These are phyloP conservation scores for Muscidifurax raptorellus DNA, from an alignment of 1,140 invertebrate species.

Conservation along the genomic window DNA sequence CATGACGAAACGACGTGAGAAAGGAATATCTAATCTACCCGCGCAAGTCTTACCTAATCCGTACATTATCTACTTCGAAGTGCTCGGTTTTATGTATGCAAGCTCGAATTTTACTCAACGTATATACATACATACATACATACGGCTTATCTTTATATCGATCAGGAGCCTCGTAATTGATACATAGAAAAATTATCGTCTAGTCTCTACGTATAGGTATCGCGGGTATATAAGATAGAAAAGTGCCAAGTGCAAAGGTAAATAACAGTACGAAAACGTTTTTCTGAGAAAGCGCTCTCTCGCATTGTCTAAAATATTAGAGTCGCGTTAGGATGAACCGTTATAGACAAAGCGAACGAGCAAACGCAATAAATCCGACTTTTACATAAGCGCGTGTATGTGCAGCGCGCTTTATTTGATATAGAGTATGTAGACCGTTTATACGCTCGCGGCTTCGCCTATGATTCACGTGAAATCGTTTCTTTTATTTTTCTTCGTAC, in stretches of 20 bases:
- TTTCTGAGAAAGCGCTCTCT: neutral
- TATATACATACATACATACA: too few species aligned
- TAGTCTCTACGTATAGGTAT: too few species aligned
- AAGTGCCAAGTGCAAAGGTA: neutral
- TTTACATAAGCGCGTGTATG: conserved; percentile 3
- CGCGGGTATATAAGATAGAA: neutral
- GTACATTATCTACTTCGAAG: neutral
- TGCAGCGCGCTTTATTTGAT: neutral
- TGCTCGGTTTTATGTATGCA: neutral
- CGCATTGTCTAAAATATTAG: neutral
- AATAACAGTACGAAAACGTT: neutral
- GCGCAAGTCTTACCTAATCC: neutral
- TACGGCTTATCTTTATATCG: neutral
- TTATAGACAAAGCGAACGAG: neutral
- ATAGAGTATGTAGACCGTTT: too few species aligned
- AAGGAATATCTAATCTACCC: neutral
- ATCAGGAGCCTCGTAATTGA: neutral
- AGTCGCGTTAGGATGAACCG: neutral
- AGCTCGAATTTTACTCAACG: neutral
- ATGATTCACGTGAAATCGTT: conserved; percentile 3
- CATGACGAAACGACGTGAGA: neutral
- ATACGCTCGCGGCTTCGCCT: neutral
- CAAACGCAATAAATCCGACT: conserved; percentile 15
- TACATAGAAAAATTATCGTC: neutral
- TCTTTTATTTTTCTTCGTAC: neutral